Percentiles rank a stretch among this genome's conserved stretches.
phyloP scores from a whole-genome alignment of 1,140 invertebrate species.

The Drosophila murphyi region DNA sequence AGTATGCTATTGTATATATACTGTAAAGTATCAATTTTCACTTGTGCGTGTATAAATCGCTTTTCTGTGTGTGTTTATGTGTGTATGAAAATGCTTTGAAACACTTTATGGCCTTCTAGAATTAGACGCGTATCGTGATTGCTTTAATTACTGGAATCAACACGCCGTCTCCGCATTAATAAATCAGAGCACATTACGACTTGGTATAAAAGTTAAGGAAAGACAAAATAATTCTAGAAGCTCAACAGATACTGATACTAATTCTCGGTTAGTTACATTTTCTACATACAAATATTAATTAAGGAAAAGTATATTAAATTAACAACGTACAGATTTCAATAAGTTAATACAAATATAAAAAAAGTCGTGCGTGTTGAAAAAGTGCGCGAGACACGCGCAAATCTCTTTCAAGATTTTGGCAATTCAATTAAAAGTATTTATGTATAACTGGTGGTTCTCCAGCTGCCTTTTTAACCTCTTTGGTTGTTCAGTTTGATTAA shows the following conservation, averaged over 20 bases:
- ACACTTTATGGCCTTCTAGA: conserved; percentile 23
- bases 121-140: background rate
- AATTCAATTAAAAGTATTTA: conserved; percentile 1
- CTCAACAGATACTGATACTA: background rate
- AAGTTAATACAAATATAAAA: background rate
- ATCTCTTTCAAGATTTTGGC: background rate
- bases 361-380: background rate
- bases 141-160: too few relatives aligned
- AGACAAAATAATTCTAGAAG: background rate
- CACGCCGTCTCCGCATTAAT: too few relatives aligned
- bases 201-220: background rate
- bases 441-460: conserved; percentile 1
- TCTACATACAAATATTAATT: background rate
- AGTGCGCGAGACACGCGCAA: background rate
- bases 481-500: conserved; percentile 66
- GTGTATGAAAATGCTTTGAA: conserved; percentile 55
- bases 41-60: conserved; percentile 58
- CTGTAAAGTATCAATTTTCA: conserved; percentile 29
- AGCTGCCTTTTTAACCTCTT: conserved; percentile 60
- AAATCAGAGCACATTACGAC: background rate
- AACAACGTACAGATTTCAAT: background rate
- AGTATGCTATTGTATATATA: conserved; percentile 13
- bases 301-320: background rate
- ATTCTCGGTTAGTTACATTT: too few relatives aligned
- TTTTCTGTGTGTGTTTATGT: conserved; percentile 4